Percentiles rank a stretch among this genome's conserved stretches.
Conservation (phyloP, 2,113 vertebrate species). For the Mirounga angustirostris region DNA sequence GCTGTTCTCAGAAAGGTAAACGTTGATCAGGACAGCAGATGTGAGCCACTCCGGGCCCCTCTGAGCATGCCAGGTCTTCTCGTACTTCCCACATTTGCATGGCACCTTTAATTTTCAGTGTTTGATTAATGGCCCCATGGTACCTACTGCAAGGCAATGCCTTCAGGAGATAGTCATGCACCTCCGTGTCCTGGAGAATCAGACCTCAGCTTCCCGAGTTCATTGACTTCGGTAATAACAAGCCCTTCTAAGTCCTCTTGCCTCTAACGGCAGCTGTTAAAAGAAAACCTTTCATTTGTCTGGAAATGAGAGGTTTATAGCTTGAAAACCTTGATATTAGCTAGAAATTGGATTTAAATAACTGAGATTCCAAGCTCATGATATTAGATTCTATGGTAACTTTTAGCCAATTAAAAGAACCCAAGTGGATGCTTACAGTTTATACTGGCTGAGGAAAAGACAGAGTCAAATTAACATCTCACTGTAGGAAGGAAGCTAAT, state of each 20-base stretch:
- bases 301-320: conserved; percentile 75
- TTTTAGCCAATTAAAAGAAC: background rate
- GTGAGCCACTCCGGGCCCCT: background rate
- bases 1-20: background rate
- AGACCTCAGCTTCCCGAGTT: background rate
- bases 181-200: background rate
- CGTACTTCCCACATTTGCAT: background rate
- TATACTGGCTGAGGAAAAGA: conserved; percentile 17
- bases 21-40: conserved; percentile 4
- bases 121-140: background rate
- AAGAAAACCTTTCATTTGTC: conserved; percentile 74
- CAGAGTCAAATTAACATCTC: background rate
- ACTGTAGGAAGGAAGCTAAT: background rate
- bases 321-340: conserved; percentile 70
- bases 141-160: background rate
- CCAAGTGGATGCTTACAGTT: background rate
- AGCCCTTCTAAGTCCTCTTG: conserved; percentile 44
- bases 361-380: conserved; percentile 53
- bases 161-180: background rate
- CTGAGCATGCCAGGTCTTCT: background rate
- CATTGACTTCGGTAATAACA: conserved; percentile 4
- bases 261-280: conserved; percentile 62
- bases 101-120: conserved; percentile 47
- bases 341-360: conserved; percentile 67
- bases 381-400: conserved; percentile 28